Conservation (phyloP, 1,140 invertebrate species). For the Musca vetustissima region DNA sequence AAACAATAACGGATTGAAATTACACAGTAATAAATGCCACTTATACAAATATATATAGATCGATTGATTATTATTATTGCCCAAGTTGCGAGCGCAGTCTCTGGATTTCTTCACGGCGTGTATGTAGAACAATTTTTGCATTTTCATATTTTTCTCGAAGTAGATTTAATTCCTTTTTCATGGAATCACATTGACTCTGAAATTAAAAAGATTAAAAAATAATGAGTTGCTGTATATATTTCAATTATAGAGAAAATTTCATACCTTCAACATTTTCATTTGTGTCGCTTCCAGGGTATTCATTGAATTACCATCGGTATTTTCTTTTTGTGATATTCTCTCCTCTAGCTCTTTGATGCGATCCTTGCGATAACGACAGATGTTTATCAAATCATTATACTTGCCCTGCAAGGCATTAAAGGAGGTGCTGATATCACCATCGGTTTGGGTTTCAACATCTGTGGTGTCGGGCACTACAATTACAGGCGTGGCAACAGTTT, state of each 20-base stretch:
- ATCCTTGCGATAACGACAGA: constrained; percentile 16
- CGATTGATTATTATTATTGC: no score
- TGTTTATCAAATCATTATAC: constrained; percentile 18
- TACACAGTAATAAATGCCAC: background rate
- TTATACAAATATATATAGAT: no score
- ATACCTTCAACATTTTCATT: constrained; percentile 11
- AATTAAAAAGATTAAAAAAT: background rate
- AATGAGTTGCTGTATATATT: background rate
- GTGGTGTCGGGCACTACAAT: background rate
- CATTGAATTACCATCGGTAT: constrained; percentile 8
- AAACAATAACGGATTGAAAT: background rate
- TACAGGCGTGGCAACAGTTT: background rate
- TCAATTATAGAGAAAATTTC: background rate
- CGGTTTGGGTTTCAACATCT: constrained; percentile 12
- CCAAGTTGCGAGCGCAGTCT: constrained; percentile 3
- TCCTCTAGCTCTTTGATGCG: constrained; percentile 16
- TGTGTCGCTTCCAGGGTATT: background rate
- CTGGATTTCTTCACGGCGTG: constrained; percentile 7
- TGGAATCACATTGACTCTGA: constrained; percentile 3
- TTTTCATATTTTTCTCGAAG: constrained; percentile 20
- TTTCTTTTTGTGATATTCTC: constrained; percentile 17
- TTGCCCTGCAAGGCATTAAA: constrained; percentile 10
- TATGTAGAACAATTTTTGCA: constrained; percentile 9
- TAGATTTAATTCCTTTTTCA: constrained; percentile 16
- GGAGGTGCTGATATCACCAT: background rate